Base-by-base conservation (phyloP, 2,888 invertebrate species). In the Agrilus mali region DNA sequence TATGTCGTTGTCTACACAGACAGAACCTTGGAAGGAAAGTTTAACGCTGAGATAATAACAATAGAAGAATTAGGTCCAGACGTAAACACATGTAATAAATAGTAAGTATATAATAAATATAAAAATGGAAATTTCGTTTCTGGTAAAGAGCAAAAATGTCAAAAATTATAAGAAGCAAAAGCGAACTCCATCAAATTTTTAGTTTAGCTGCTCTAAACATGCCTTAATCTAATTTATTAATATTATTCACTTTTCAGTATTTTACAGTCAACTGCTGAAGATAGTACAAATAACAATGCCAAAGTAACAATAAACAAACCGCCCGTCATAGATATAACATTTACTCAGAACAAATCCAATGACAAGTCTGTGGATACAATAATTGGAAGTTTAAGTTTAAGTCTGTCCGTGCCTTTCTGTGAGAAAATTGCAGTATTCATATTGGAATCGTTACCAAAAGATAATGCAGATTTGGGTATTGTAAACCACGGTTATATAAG, bases 61-160 rank as follows among this genome's bases (percentile, higher is more conserved):
- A 65, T 87, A 3, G 80, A 82, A 55, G 87, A 88, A 56, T 80
- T 83, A 16, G 71, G 86, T 38, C 79, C 82, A 0, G 79, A 82
- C 50, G 76, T 78, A 6, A 67, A 67, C 36, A 64, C 73, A 40
- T 69, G 73, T 42, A 77, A 77, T 39, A 74, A 73, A 61, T 75
- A 74, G 81, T 80, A 55, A 60, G 59, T 53, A n/a, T 27, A 10
- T 27, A 27, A 40, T 40, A 35, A 27, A 27, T 15, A 33, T 20
- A 33, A 14, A 33, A n/a, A 33, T 33, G 4, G 8, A 5, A 7
- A 13, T 13, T 33, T 35, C 12, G 14, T 7, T 27, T n/a, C 20
- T 36, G n/a, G 13, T 17, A 31, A 27, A n/a, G 20, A n/a, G n/a
- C n/a, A n/a, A n/a, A n/a, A n/a, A n/a, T n/a, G n/a, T n/a, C n/a